Evolutionary conservation across 2,888 invertebrate genomes (phyloP), one percentile per base, ranked within the genome.

Genomic region (Lymantria monacha): DNA sequence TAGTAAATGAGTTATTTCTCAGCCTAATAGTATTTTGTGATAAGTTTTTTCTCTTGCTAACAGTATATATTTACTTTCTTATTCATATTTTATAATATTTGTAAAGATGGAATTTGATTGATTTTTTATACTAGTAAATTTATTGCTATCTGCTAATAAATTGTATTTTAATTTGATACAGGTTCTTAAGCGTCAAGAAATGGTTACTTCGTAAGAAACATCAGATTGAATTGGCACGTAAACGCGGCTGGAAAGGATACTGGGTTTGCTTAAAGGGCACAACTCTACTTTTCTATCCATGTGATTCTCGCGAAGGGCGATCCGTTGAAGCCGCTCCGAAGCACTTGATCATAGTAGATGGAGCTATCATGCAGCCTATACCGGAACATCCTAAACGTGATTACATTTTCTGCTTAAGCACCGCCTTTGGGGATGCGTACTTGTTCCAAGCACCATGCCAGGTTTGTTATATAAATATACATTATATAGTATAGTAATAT

Each of bases 331-430:
- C 97, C 38, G 97, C 97, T 42, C 98, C 98, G 48, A 97, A 97
- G 87, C 98, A 98, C 91, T 94, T 98, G 81, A 97, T 98, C 87
- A 98, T 98, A 79, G 97, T 98, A 67, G 98, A 98, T 87, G 97
- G 97, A 53, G 97, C 97, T 72, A 98, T 99, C 85, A 98, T 98
- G 96, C 99, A 99, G 88, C 97, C 98, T 45, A 98, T 99, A 78
- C 99, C 99, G n/a, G 99, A 99, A 85, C 98, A 99, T 87, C 99
- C 99, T 13, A 98, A 98, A 86, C 93, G 98, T 70, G 98, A 99
- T 90, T 96, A 98, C 90, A 98, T 99, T 86, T 99, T 99, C 93
- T 98, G 99, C 84, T 94, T 99, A 74, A 98, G 98, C 92, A 99
- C 98, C 37, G 98, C 98, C 47, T 98, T 98, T 87, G 99, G 99